Evolutionary conservation across 2,797 vertebrate genomes (phyloP), one percentile per base, ranked within the genome.

Genomic region (Crocidura indochinensis): DNA sequence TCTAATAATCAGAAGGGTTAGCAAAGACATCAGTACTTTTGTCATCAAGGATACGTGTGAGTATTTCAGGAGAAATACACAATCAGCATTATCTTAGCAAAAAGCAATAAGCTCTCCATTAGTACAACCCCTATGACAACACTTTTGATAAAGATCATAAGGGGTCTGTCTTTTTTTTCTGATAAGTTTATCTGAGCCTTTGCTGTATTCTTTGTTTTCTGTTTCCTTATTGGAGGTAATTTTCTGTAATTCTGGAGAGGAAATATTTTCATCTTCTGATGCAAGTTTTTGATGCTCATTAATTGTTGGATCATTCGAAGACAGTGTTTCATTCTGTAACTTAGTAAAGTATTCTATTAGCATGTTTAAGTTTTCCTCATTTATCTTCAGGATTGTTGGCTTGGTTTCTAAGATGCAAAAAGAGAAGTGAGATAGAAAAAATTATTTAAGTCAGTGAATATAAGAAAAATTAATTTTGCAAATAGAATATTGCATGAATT

Each of bases 71-170:
- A 93, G 88, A 31, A 86, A 38, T 67, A 75, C 46, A 88, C 19
- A 73, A 26, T 88, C 38, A 87, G 73, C 84, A 88, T 88, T 80
- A 87, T 92, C 95, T 99, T 98, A 99, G 96, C 99, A 99, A 95
- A 98, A 91, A 4, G 90, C 97, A 94, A 98, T 98, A 2, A 99
- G 98, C 86, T 98, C 98, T 69, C 97, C 97, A 97, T 98, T 99
- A 22, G 98, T 99, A 96, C 99, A 99, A 78, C 99, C 98, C 92
- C 17, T 7, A 60, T 72, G 97, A 73, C 99, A 99, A 96, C 99
- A 99, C 94, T 98, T 98, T 15, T 97, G 97, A 0, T 98, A 98
- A 79, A 99, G 94, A 1, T 98, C 97, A 82, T 97, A n/a, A 29
- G 98, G 96, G 91, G 97, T 94, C 76, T 98, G 97, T 68, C 98